phyloP scores from a whole-genome alignment of 2,888 invertebrate species.

The Andrena haemorrhoa region DNA sequence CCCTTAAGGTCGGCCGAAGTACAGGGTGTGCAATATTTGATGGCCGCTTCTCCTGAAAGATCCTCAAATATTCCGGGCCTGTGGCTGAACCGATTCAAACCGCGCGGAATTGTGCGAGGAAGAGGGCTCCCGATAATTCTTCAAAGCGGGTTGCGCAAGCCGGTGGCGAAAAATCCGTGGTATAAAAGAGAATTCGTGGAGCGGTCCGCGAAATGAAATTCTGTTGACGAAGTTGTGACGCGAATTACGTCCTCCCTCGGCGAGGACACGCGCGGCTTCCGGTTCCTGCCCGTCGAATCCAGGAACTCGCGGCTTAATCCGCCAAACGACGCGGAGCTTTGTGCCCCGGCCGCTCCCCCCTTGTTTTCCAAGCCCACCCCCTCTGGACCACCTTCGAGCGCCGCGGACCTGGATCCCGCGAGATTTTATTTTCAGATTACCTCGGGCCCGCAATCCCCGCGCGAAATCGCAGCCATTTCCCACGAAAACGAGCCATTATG shows the following conservation, averaged over 20 bases:
- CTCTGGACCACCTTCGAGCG: no score
- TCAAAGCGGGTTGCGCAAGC: conserved; percentile 25
- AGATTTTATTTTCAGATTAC: conserved; percentile 74
- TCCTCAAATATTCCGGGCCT: no score
- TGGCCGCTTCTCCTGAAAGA: no score
- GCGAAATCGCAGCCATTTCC: conserved; percentile 73
- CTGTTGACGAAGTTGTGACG: conserved; percentile 29
- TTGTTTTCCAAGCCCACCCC: no score
- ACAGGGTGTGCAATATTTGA: no score
- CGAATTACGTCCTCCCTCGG: conserved; percentile 32
- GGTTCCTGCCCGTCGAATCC: neutral
- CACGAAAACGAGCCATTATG: conserved; percentile 71
- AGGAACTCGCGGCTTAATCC: conserved; percentile 37
- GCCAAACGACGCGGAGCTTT: conserved; percentile 10
- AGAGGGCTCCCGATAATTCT: conserved; percentile 32
- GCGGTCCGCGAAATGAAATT: conserved; percentile 46
- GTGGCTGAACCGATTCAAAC: neutral
- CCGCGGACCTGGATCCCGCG: conserved; percentile 33
- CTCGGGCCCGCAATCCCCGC: conserved; percentile 57
- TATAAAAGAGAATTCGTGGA: conserved; percentile 41
- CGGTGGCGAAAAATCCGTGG: conserved; percentile 13
- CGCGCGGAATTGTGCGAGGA: no score
- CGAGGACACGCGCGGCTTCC: neutral
- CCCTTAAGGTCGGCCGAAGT: no score
- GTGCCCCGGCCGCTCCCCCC: neutral